Evolutionary conservation across 2,113 vertebrate genomes (phyloP), one percentile per base, ranked within the genome.

Genomic region (Zosterops borbonicus): DNA sequence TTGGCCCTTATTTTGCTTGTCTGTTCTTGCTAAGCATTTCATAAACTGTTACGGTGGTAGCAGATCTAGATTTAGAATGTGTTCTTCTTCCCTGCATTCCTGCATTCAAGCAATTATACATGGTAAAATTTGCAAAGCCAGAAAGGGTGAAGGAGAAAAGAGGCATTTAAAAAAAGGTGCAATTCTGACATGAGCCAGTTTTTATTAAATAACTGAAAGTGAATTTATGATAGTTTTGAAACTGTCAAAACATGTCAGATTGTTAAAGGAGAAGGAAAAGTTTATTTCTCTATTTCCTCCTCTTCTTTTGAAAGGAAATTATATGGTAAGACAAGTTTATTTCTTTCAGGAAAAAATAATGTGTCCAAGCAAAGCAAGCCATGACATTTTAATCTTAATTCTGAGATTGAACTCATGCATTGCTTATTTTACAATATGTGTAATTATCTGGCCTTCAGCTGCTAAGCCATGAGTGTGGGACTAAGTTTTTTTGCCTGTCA

Each of bases 321-420:
- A 35, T 53, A 37, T n/a, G 39, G 24, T 63, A 88, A 86, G 71
- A 35, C 19, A 63, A 86, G 59, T 86, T 69, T 88, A 20, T 93
- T 96, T 88, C 22, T 89, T 93, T 94, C 64, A 67, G 47, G 28
- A 92, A 83, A 83, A 93, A 94, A 90, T 69, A 76, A 20, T 71
- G 47, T 8, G 42, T 69, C 55, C 60, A 83, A 60, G 55, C 31
- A 92, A 90, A 92, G 24, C 42, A 94, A 83, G 37, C 9, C 60
- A 22, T 52, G 67, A 62, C 14, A 21, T 64, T 89, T 92, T 91
- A 58, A 25, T 92, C 58, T 75, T 56, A 75, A 29, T 31, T 83
- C 33, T 67, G 39, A 83, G 22, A 47, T 0, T 37, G 68, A 80
- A 81, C 22, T 88, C 12, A 12, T 13, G 1, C 15, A 35, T 52